Conservation (phyloP, 2,113 vertebrate genomes). For the Paramisgurnus dabryanus region DNA sequence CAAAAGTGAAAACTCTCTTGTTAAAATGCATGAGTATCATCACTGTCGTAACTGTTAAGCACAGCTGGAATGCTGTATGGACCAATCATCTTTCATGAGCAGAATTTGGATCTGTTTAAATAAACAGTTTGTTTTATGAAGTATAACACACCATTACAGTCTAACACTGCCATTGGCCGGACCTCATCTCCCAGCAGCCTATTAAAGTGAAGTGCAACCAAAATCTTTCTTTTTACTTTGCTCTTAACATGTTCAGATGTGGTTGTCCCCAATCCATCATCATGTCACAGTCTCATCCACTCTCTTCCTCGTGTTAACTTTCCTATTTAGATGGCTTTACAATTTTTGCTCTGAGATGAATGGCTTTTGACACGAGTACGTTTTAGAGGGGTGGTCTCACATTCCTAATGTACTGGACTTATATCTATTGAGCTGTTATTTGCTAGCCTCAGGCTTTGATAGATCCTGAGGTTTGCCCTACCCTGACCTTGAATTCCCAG, state of each 20-base stretch:
- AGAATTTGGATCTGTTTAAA: too few species aligned
- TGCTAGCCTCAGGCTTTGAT: neutral
- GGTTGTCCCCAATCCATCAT: constrained; percentile 7
- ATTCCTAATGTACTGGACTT: neutral
- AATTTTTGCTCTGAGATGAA: constrained; percentile 10
- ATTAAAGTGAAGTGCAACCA: neutral
- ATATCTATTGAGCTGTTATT: neutral
- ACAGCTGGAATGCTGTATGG: too few species aligned
- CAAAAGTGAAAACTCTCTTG: too few species aligned
- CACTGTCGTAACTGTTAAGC: too few species aligned
- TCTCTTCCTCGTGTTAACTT: neutral
- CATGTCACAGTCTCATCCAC: neutral
- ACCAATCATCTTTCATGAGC: too few species aligned
- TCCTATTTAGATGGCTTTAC: constrained; percentile 1
- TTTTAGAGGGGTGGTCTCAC: neutral
- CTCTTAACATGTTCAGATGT: constrained; percentile 11
- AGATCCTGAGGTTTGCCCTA: neutral
- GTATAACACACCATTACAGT: too few species aligned
- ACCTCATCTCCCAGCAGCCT: neutral
- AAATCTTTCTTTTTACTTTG: neutral
- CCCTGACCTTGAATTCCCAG: constrained; percentile 44
- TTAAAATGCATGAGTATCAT: too few species aligned
- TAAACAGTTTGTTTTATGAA: too few species aligned
- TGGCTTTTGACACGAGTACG: neutral
- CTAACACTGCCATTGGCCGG: too few species aligned